Percentiles rank a stretch among this genome's conserved stretches.
These are phyloP conservation scores for Protonemura montana DNA, from an alignment of 2,888 invertebrate genomes.

Conservation along the genomic window DNA sequence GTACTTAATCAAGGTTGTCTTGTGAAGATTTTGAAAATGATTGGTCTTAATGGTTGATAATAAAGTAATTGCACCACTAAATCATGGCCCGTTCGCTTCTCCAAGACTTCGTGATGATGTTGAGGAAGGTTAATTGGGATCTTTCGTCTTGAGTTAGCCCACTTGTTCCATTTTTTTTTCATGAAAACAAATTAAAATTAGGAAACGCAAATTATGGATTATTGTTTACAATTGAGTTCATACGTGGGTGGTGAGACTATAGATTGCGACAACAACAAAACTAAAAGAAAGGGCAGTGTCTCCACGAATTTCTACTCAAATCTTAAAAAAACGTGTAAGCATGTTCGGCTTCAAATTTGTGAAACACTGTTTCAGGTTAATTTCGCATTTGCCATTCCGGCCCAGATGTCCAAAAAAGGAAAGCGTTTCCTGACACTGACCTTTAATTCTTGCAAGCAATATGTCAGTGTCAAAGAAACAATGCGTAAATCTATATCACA, in stretches of 20 bases:
- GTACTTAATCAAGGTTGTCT: constrained; percentile 4
- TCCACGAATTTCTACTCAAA: not conserved
- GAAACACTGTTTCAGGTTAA: not conserved
- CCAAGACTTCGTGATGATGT: not conserved
- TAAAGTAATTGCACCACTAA: not conserved
- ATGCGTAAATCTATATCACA: not conserved
- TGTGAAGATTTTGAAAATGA: not conserved
- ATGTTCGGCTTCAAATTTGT: not conserved
- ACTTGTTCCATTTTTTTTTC: not conserved
- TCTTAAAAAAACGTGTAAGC: not conserved
- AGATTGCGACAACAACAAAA: not conserved
- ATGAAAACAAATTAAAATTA: not conserved
- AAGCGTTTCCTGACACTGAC: not conserved
- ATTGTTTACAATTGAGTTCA: not conserved
- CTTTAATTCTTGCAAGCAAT: not conserved
- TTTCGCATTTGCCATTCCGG: not conserved
- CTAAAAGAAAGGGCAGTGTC: not conserved
- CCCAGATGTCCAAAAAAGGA: not conserved
- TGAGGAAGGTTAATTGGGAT: constrained; percentile 12
- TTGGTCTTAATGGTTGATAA: not conserved
- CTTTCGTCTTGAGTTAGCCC: not conserved
- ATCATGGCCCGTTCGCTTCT: not conserved
- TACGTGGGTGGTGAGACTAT: not conserved
- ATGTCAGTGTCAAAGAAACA: not conserved
- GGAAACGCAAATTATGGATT: not conserved